Base-by-base conservation (phyloP, 2,888 invertebrate species). In the Papilio gigon region DNA sequence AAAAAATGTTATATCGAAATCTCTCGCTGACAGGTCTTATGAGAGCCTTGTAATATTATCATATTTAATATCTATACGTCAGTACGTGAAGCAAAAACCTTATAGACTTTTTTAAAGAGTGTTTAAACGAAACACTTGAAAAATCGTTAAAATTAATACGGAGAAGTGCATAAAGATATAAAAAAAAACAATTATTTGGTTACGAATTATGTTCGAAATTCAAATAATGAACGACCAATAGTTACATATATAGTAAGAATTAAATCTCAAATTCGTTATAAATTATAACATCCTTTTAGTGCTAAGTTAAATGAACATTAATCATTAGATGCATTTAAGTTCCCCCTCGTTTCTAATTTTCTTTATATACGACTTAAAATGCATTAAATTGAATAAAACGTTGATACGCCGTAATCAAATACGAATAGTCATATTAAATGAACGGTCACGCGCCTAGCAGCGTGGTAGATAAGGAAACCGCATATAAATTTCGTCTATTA, bases 401-500 rank as follows among this genome's bases (percentile, higher is more conserved):
- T 75, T 81, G 84, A 86, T 84, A 78, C 76, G 75, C 76, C 75
- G 73, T 84, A 83, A 87, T 87, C 79, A 83, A 81, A 81, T 87
- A 84, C 80, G 79, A 82, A 84, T 83, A 80, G 77, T 84, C 80
- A 78, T 78, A 81, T 82, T 78, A 74, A 80, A 82, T 77, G 79
- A 81, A 76, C 71, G 75, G 89, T 71, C 91, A 90, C 91, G 89
- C 79, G 90, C 74, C 85, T 78, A 73, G 76, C 70, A 78, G 74
- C 84, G 80, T 84, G 84, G 79, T 74, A 77, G 89, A 90, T 90
- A 88, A 84, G 80, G 73, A 76, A 56, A 77, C 78, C 77, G 71
- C 80, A 75, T 84, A 89, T 89, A 87, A 88, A 89, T 89, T 84
- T 78, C 79, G 76, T 80, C 82, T 87, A 88, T 88, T 88, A 83